Conservation (phyloP, 2,888 invertebrate species). For the Dioctria rufipes region DNA sequence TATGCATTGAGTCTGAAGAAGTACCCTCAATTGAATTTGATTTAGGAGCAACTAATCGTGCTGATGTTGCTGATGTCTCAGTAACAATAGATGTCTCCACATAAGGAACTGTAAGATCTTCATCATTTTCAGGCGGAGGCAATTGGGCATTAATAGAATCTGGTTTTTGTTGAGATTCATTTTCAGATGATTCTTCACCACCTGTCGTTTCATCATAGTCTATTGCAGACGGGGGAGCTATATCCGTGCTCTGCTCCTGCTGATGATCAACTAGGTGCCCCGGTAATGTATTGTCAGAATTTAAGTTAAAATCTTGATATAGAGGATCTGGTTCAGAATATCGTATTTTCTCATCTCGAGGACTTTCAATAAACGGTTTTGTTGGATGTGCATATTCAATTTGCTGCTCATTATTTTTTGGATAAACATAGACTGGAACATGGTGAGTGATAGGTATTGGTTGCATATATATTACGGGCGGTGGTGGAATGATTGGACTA, state of each 20-base stretch:
- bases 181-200: slow-evolving; percentile 54
- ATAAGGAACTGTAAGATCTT: slow-evolving; percentile 63
- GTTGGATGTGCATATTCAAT: background rate
- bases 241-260: background rate
- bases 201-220: background rate
- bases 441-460: slow-evolving; percentile 58
- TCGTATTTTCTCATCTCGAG: slow-evolving; percentile 66
- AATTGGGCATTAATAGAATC: slow-evolving; percentile 66
- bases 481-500: slow-evolving; percentile 60
- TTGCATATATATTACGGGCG: slow-evolving; percentile 58
- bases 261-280: background rate
- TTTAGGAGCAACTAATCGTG: background rate
- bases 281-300: slow-evolving; percentile 17
- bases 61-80: slow-evolving; percentile 46
- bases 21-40: background rate
- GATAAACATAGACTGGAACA: slow-evolving; percentile 63
- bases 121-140: slow-evolving; percentile 65
- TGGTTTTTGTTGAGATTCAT: slow-evolving; percentile 59
- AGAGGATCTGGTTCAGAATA: slow-evolving; percentile 74
- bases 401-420: slow-evolving; percentile 60
- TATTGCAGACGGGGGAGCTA: slow-evolving; percentile 22
- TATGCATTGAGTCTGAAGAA: background rate
- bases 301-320: slow-evolving; percentile 63
- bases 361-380: slow-evolving; percentile 65
- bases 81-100: slow-evolving; percentile 61